Evolutionary conservation across 2,888 invertebrate species (phyloP).

Genomic region (Acleris sparsana): DNA sequence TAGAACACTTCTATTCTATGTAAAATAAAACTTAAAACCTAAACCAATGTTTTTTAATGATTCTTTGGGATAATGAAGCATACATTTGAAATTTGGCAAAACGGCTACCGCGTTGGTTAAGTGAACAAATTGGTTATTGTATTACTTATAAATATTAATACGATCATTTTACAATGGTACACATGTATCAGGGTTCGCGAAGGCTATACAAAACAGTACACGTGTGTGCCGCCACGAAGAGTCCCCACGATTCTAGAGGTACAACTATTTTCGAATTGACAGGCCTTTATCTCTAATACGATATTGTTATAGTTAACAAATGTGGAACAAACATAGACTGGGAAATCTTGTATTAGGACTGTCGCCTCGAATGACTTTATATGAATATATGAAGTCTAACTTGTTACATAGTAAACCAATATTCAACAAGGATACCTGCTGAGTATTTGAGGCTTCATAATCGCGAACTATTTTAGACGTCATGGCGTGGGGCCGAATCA

Average conservation of each 20-base stretch:
- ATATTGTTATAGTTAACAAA: too few relatives aligned
- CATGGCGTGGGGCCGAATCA: conserved; percentile 49
- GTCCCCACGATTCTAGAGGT: too few relatives aligned
- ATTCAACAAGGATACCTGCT: conserved; percentile 47
- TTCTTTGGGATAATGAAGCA: conserved; percentile 76
- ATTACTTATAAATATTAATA: conserved; percentile 45
- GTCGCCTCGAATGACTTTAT: too few relatives aligned
- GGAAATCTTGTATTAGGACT: too few relatives aligned
- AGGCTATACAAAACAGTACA: too few relatives aligned
- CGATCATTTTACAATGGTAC: too few relatives aligned
- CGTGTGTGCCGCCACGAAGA: too few relatives aligned
- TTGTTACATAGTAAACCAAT: conserved; percentile 51
- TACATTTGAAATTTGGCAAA: conserved; percentile 69
- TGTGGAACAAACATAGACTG: too few relatives aligned
- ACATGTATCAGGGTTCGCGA: too few relatives aligned
- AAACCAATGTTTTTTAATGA: conserved; percentile 61
- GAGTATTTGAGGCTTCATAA: conserved; percentile 55
- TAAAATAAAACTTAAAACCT: conserved; percentile 58
- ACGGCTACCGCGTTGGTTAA: conserved; percentile 59
- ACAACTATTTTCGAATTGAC: too few relatives aligned
- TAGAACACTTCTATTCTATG: conserved; percentile 19
- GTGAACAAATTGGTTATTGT: conserved; percentile 51
- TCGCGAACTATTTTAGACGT: conserved; percentile 48
- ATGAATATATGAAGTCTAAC: conserved; percentile 37
- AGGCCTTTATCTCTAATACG: too few relatives aligned